Conservation (phyloP, 1,140 invertebrate genomes). For the Papilio glaucus region DNA sequence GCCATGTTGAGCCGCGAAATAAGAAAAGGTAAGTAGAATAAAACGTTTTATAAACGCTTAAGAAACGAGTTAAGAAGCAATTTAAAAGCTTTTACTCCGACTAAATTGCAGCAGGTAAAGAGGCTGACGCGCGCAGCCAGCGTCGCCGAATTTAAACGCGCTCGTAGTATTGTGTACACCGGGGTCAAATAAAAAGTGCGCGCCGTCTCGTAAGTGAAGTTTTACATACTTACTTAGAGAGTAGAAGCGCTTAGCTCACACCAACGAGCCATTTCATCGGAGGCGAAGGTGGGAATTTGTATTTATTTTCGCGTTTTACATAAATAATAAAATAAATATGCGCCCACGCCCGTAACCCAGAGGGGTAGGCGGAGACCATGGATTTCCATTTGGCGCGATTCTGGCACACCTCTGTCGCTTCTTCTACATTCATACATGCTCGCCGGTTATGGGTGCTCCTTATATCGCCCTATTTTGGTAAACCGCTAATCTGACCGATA, state of each 20-base stretch:
- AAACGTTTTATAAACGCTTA: not conserved
- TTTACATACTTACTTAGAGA: not conserved
- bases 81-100: constrained; percentile 19
- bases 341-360: no score
- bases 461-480: no score
- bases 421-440: no score
- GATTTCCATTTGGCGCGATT: no score
- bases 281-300: not conserved
- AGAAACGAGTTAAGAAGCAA: constrained; percentile 13
- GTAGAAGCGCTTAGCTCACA: not conserved
- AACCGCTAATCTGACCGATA: no score
- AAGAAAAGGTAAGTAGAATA: no score
- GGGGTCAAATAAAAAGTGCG: not conserved
- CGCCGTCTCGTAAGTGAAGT: not conserved
- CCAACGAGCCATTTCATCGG: not conserved
- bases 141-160: not conserved
- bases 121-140: not conserved
- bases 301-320: no score
- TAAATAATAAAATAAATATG: no score
- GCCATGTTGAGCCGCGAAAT: not conserved
- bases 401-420: no score
- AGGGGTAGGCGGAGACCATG: no score
- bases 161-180: not conserved
- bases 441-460: no score
- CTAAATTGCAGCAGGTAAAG: not conserved